Percentiles rank a stretch among this genome's conserved stretches.
Evolutionary conservation across 2,888 invertebrate genomes (phyloP).

Genomic region (Drosophila algonquin): DNA sequence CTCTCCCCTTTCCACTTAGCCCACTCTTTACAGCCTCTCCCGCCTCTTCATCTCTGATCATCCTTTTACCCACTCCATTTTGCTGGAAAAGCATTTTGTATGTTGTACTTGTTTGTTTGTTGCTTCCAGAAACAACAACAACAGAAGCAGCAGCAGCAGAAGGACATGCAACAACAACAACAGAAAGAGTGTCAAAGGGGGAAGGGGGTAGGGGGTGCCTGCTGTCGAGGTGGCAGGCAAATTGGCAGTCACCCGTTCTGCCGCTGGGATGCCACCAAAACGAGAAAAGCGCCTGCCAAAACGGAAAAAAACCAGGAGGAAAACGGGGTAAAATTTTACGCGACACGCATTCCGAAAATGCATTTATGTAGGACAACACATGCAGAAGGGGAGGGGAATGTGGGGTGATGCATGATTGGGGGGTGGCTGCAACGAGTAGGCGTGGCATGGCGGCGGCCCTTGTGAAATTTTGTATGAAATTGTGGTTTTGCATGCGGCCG

Average conservation of each 20-base stretch:
- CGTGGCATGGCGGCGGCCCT: constrained; percentile 4
- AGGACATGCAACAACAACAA: constrained; percentile 23
- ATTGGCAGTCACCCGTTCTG: constrained; percentile 62
- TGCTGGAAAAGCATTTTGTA: constrained; percentile 49
- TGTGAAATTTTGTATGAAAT: constrained; percentile 70
- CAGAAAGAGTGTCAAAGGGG: constrained; percentile 23
- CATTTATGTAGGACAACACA: constrained; percentile 53
- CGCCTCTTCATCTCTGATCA: background rate
- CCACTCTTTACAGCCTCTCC: background rate
- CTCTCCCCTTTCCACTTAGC: background rate
- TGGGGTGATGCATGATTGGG: constrained; percentile 2
- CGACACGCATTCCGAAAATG: constrained; percentile 76
- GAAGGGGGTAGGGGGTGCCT: constrained; percentile 18
- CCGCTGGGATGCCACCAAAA: constrained; percentile 9
- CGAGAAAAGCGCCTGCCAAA: constrained; percentile 10
- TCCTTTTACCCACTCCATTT: constrained; percentile 4
- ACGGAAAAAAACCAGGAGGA: constrained; percentile 19
- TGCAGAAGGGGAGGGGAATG: background rate
- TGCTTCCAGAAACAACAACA: constrained; percentile 29
- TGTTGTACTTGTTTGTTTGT: constrained; percentile 68
- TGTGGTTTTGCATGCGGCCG: constrained; percentile 59
- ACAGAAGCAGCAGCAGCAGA: constrained; percentile 1
- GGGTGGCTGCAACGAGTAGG: background rate
- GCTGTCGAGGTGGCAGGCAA: constrained; percentile 50
- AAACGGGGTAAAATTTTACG: constrained; percentile 56